Conservation (phyloP, 1,140 invertebrate genomes). For the Phocides pigmalion region DNA sequence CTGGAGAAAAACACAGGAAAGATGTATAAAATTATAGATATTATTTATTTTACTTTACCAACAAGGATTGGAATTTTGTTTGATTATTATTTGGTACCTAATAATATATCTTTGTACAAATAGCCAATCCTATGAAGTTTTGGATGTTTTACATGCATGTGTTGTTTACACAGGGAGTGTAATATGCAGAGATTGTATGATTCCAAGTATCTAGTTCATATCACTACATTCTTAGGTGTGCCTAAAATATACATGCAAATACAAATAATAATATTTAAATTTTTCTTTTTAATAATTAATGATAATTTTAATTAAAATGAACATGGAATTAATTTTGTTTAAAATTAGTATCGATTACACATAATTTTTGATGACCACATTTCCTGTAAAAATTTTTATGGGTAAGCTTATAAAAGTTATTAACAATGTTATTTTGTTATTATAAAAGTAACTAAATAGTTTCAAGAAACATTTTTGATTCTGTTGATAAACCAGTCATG, state of each 20-base stretch:
- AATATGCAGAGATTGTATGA: slow-evolving; percentile 28
- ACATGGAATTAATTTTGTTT: too few relatives aligned
- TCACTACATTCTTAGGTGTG: slow-evolving; percentile 1
- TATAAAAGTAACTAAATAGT: too few relatives aligned
- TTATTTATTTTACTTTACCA: slow-evolving; percentile 20
- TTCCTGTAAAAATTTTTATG: too few relatives aligned
- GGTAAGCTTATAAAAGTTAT: too few relatives aligned
- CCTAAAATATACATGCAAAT: background rate
- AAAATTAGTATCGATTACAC: too few relatives aligned
- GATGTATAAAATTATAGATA: slow-evolving; percentile 30
- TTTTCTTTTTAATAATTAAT: too few relatives aligned
- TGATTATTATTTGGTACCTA: slow-evolving; percentile 34
- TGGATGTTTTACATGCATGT: slow-evolving; percentile 31
- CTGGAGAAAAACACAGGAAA: slow-evolving; percentile 1
- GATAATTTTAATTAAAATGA: background rate
- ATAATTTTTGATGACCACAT: too few relatives aligned
- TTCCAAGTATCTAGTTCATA: slow-evolving; percentile 16
- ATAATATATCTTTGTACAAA: slow-evolving; percentile 36
- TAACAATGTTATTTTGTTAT: too few relatives aligned
- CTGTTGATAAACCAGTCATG: too few relatives aligned
- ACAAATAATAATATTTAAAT: too few relatives aligned
- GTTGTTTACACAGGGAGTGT: slow-evolving; percentile 31
- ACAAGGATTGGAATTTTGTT: slow-evolving; percentile 32
- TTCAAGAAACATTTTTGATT: too few relatives aligned
- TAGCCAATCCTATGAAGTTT: slow-evolving; percentile 29